Percentiles rank a stretch among this genome's conserved stretches.
Conservation (phyloP, 2,113 vertebrate genomes). For the Onychostruthus taczanowskii region DNA sequence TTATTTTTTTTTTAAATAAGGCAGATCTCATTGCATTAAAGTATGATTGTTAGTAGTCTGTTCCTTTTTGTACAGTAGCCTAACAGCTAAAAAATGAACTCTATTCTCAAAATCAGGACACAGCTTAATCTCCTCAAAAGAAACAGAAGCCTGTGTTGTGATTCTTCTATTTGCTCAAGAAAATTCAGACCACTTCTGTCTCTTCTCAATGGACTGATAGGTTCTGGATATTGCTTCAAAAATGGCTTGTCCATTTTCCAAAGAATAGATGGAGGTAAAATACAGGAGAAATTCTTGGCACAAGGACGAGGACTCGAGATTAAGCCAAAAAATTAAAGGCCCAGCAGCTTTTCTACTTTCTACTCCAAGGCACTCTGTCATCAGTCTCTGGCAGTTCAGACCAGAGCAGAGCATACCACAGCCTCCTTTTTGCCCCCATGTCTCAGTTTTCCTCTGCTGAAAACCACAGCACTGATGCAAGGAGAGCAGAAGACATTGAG, state of each 20-base stretch:
- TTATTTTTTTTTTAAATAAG: background rate
- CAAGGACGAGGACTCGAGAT: background rate
- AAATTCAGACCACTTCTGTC: background rate
- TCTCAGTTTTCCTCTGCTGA: background rate
- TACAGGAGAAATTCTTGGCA: background rate
- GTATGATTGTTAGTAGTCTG: background rate
- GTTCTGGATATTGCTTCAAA: background rate
- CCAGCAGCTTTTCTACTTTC: background rate
- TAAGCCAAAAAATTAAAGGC: background rate
- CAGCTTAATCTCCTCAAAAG: background rate
- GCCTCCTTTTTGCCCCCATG: background rate
- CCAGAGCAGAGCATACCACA: background rate
- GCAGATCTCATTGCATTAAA: background rate
- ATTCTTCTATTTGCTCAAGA: background rate
- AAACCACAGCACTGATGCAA: background rate
- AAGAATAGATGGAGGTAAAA: background rate
- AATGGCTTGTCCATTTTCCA: background rate
- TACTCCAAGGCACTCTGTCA: background rate
- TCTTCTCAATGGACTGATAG: fast-evolving
- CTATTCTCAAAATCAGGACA: background rate
- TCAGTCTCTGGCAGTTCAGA: background rate
- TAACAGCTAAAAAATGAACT: background rate
- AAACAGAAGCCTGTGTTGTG: background rate
- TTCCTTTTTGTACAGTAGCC: background rate
- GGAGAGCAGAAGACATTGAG: background rate